Conservation (phyloP, 1,140 invertebrate genomes). For the Zaprionus ornatus region DNA sequence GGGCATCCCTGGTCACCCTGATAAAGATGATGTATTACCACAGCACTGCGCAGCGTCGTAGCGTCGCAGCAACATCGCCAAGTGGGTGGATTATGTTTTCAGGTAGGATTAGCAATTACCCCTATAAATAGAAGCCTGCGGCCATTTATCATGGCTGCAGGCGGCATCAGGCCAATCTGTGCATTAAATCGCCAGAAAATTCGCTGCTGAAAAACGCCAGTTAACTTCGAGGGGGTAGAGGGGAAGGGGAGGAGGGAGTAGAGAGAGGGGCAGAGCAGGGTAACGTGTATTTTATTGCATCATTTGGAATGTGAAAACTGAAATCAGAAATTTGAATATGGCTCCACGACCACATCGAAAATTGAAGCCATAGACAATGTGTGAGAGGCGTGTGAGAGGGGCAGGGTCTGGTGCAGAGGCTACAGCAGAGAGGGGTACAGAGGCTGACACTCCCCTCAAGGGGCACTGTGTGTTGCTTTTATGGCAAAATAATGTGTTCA, state of each 20-base stretch:
- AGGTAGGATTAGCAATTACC: conserved; percentile 81
- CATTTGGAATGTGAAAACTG: conserved; percentile 52
- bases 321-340: conserved; percentile 53
- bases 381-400: neutral
- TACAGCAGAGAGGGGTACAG: neutral
- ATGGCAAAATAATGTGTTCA: conserved; percentile 65
- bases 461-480: conserved; percentile 39
- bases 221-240: neutral
- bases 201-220: conserved; percentile 17
- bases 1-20: conserved; percentile 35
- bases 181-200: conserved; percentile 55
- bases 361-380: conserved; percentile 40
- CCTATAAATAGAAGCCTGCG: conserved; percentile 75
- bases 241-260: neutral
- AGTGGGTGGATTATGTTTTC: conserved; percentile 82
- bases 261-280: neutral
- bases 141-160: conserved; percentile 65
- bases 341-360: conserved; percentile 40
- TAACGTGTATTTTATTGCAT: conserved; percentile 67
- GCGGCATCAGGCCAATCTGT: conserved; percentile 30
- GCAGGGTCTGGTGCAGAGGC: neutral
- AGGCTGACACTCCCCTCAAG: conserved; percentile 30
- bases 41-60: conserved; percentile 39
- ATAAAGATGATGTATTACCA: conserved; percentile 78
- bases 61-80: conserved; percentile 39